Evolutionary conservation across 2,113 vertebrate species (phyloP).

Genomic region (Electrona antarctica): DNA sequence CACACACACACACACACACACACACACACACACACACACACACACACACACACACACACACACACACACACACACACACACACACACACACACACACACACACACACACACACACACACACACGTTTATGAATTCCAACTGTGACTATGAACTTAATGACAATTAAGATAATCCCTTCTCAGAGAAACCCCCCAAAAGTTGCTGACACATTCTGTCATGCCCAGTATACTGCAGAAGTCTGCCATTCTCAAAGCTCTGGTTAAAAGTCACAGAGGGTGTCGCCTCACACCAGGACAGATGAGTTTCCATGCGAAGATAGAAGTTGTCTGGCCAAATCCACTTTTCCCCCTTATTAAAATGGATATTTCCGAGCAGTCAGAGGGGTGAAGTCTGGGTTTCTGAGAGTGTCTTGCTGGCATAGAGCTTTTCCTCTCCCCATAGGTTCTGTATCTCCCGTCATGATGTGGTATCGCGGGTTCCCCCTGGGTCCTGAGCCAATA

Average conservation of each 20-base stretch:
- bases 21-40: no score
- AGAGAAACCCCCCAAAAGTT: constrained; percentile 44
- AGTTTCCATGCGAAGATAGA: constrained; percentile 79
- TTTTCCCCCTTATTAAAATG: constrained; percentile 79
- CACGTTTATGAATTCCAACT: no score
- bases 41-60: no score
- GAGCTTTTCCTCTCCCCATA: constrained; percentile 64
- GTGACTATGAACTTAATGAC: no score
- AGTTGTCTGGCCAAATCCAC: constrained; percentile 81
- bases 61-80: no score
- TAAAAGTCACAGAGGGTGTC: constrained; percentile 72
- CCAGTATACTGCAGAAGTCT: constrained; percentile 48
- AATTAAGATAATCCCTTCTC: constrained; percentile 29
- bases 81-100: no score
- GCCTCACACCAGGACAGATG: constrained; percentile 71
- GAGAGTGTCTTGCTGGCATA: constrained; percentile 70
- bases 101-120: no score
- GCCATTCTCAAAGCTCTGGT: constrained; percentile 48
- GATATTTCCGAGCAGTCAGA: constrained; percentile 82
- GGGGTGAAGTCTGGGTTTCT: constrained; percentile 78
- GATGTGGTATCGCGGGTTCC: constrained; percentile 61
- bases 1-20: no score
- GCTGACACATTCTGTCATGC: constrained; percentile 45
- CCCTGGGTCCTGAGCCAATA: constrained; percentile 54
- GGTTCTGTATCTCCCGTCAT: constrained; percentile 57